Conservation (phyloP, 2,797 vertebrate species). For the Smutsia gigantea region DNA sequence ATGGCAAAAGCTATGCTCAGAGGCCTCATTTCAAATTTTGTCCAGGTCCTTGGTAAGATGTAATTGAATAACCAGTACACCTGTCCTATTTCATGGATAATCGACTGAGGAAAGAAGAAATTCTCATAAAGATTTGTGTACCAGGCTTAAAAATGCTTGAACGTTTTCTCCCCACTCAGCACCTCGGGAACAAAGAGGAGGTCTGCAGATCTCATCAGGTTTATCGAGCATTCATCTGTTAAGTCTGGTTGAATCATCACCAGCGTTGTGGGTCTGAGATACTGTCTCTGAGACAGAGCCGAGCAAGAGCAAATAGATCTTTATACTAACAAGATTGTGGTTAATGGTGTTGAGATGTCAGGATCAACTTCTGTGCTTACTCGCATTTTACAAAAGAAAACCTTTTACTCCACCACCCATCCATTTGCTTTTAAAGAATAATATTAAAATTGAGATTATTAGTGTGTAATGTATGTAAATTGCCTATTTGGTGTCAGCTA, state of each 20-base stretch:
- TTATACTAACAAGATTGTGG: conserved; percentile 60
- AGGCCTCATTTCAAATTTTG: background rate
- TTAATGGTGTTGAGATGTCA: conserved; percentile 48
- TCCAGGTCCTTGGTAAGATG: conserved; percentile 57
- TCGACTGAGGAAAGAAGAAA: conserved; percentile 62
- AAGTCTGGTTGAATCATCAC: conserved; percentile 74
- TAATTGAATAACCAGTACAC: conserved; percentile 63
- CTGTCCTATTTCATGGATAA: conserved; percentile 67
- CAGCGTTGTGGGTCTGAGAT: conserved; percentile 21
- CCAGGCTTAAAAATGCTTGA: conserved; percentile 48
- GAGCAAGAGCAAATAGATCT: conserved; percentile 44
- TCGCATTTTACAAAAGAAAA: conserved; percentile 73
- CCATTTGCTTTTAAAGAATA: conserved; percentile 78
- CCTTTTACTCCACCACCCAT: conserved; percentile 72
- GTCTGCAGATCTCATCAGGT: conserved; percentile 75
- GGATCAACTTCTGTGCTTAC: conserved; percentile 69
- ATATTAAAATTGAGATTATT: conserved; percentile 84
- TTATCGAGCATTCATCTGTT: conserved; percentile 58
- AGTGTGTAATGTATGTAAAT: conserved; percentile 98
- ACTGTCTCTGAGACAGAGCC: conserved; percentile 42
- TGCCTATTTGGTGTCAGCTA: conserved; percentile 91
- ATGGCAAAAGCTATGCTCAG: conserved; percentile 11
- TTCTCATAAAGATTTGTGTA: conserved; percentile 61
- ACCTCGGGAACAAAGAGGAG: conserved; percentile 50
- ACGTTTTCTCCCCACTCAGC: conserved; percentile 33